These are phyloP conservation scores for Calyptommatus sinebrachiatus DNA, from an alignment of 2,113 vertebrate species.

Conservation along the genomic window DNA sequence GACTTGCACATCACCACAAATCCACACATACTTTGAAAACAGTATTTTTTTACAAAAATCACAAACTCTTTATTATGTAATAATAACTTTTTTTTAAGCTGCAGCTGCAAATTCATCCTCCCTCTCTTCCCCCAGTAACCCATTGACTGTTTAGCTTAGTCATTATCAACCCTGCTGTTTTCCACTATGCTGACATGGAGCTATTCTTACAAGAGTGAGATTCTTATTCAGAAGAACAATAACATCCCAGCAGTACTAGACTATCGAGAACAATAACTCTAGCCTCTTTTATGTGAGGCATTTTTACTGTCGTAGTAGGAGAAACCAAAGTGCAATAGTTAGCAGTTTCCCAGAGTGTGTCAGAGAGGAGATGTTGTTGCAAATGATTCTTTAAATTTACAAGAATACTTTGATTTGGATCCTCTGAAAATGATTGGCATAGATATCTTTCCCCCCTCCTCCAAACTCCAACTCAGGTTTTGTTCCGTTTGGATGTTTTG, in stretches of 20 bases:
- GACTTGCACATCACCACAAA: no score
- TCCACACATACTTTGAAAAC: neutral
- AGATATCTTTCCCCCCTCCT: neutral
- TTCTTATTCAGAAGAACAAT: slow-evolving; percentile 11
- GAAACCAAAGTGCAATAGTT: neutral
- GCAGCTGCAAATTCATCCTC: neutral
- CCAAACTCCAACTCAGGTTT: no score
- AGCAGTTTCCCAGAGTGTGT: slow-evolving; percentile 1
- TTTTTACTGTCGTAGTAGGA: neutral
- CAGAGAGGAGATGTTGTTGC: neutral
- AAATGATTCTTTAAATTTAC: neutral
- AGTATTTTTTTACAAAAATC: neutral
- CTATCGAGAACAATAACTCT: neutral
- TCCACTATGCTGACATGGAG: neutral
- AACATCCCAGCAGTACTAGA: neutral
- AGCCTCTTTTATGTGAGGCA: neutral
- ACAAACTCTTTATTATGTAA: neutral
- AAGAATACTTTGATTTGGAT: neutral
- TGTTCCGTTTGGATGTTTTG: neutral
- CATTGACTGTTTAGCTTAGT: neutral
- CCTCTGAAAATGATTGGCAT: neutral
- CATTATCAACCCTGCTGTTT: slow-evolving; percentile 20
- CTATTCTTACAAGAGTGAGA: neutral
- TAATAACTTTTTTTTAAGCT: neutral
- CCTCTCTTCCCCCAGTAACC: no score